Evolutionary conservation across 2,113 vertebrate species (phyloP).

Genomic region (Crocuta crocuta): DNA sequence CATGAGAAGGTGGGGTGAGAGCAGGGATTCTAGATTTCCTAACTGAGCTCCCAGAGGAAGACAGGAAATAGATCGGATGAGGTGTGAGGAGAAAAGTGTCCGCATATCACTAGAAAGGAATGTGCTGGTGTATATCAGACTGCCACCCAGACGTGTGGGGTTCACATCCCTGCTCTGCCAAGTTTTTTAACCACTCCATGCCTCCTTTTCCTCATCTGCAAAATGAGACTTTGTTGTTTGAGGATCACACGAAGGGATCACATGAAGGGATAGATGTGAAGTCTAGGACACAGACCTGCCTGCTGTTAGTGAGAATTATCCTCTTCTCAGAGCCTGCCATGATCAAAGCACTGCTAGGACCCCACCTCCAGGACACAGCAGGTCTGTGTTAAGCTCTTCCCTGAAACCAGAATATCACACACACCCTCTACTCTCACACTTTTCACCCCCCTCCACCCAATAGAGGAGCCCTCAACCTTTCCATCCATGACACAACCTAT

Average conservation of each 20-base stretch:
- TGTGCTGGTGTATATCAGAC: not conserved
- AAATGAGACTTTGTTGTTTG: not conserved
- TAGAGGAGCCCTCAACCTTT: not conserved
- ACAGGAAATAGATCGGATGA: not conserved
- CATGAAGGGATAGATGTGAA: not conserved
- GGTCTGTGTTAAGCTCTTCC: not conserved
- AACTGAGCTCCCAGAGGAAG: not conserved
- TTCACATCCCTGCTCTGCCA: not conserved
- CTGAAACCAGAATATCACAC: not conserved
- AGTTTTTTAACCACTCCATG: not conserved
- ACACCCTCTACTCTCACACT: not conserved
- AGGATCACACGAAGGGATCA: not conserved
- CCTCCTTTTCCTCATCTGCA: not conserved
- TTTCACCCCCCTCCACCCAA: no score
- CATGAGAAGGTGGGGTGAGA: not conserved
- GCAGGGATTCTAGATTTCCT: not conserved
- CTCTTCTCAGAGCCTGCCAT: not conserved
- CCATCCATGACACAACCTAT: not conserved
- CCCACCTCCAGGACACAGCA: not conserved
- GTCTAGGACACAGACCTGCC: not conserved
- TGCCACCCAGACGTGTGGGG: fast-evolving
- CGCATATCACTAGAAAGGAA: not conserved
- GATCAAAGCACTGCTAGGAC: not conserved
- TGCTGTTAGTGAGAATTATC: not conserved
- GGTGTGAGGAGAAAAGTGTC: not conserved